Percentiles rank a stretch among this genome's conserved stretches.
Evolutionary conservation across 2,113 vertebrate species (phyloP).

Genomic region (Arothron firmamentum): DNA sequence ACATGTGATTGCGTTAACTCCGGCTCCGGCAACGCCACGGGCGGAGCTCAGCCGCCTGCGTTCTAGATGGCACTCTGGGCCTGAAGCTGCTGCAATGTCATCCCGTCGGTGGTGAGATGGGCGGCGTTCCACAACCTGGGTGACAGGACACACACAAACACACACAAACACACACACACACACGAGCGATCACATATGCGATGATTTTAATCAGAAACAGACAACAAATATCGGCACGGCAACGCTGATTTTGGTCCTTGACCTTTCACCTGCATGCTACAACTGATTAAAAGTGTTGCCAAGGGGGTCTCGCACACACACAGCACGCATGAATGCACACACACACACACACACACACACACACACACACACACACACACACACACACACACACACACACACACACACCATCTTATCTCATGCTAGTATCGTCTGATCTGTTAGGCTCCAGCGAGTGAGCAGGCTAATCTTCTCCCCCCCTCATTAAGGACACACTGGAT

Average conservation of each 20-base stretch:
- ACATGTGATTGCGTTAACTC: conserved; percentile 61
- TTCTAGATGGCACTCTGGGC: neutral
- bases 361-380: conserved; percentile 7
- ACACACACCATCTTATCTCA: conserved; percentile 50
- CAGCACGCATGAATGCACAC: neutral
- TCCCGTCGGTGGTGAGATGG: neutral
- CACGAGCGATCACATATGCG: too few relatives aligned
- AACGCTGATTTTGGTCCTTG: conserved; percentile 6
- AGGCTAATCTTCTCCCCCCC: conserved; percentile 53
- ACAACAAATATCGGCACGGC: neutral
- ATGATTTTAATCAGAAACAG: neutral
- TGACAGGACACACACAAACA: too few relatives aligned
- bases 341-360: conserved; percentile 29
- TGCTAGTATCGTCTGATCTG: conserved; percentile 48
- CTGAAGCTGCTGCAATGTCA: neutral
- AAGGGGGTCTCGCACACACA: conserved; percentile 15
- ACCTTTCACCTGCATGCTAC: conserved; percentile 15
- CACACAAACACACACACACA: too few relatives aligned
- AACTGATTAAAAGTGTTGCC: conserved; percentile 17
- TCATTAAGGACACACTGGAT: conserved; percentile 59
- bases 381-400: conserved; percentile 28
- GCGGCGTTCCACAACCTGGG: too few relatives aligned
- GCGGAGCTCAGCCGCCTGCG: too few relatives aligned
- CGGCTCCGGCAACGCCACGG: conserved; percentile 16
- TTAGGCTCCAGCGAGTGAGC: conserved; percentile 49